Percentiles rank a stretch among this genome's conserved stretches.
These are phyloP conservation scores for Hippocampus comes DNA, from an alignment of 2,113 vertebrate species.

Conservation along the genomic window DNA sequence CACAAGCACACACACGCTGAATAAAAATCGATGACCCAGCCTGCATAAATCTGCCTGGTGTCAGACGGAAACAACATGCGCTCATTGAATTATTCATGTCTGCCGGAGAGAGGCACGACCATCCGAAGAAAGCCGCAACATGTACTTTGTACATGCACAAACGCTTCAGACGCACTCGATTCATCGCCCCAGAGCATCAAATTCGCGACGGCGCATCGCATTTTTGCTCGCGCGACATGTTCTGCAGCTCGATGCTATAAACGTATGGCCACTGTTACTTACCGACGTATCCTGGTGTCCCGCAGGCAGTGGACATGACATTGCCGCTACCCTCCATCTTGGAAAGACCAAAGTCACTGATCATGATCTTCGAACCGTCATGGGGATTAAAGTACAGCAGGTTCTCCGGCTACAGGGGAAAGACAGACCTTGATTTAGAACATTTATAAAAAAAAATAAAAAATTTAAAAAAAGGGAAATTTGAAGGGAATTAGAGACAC, in stretches of 20 bases:
- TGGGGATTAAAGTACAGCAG: conserved; percentile 66
- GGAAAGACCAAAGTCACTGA: conserved; percentile 67
- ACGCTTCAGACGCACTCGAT: background rate
- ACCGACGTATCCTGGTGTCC: conserved; percentile 68
- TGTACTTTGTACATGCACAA: background rate
- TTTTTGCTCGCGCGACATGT: too few species aligned
- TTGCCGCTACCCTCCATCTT: conserved; percentile 68
- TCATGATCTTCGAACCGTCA: conserved; percentile 68
- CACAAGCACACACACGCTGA: background rate
- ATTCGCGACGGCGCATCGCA: too few species aligned
- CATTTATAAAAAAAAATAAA: too few species aligned
- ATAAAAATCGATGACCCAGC: conserved; percentile 12
- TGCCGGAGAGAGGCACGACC: background rate
- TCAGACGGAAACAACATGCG: conserved; percentile 24
- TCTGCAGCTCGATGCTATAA: too few species aligned
- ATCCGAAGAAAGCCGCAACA: background rate
- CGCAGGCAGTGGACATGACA: conserved; percentile 67
- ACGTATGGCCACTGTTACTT: conserved; percentile 2
- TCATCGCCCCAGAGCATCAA: too few species aligned
- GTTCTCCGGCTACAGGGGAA: conserved; percentile 56
- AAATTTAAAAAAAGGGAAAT: too few species aligned
- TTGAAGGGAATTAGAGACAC: background rate
- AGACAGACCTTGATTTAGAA: too few species aligned
- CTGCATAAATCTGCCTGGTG: conserved; percentile 6
- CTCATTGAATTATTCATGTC: conserved; percentile 15